Evolutionary conservation across 1,140 invertebrate species (phyloP), one percentile per base, ranked within the genome.

Genomic region (Platyscapa corneri): DNA sequence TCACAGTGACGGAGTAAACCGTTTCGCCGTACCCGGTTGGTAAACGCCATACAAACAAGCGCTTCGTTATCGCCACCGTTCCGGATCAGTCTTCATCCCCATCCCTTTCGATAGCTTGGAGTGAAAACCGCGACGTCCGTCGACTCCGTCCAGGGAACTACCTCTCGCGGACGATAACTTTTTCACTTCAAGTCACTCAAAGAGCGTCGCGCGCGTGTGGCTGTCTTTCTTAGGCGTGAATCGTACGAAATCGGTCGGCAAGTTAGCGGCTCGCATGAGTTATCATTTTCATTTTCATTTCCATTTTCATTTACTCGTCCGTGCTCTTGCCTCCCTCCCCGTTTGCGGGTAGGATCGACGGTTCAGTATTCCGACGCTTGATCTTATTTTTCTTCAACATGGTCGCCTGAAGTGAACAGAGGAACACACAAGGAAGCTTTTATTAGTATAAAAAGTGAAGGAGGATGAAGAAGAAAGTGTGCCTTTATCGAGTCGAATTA

Each of bases 341-440:
- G 92, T 95, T 95, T 91, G 95, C 94, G 89, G 96, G 95, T 89
- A 95, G 94, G 92, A 97, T 96, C 91, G 96, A 96, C 89, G 96
- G 96, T 94, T 97, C 96, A 87, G 97, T 98, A 93, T 97, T 97
- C 89, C 97, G 96, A 91, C 97, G 95, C 95, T 97, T 98, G 95
- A 98, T 97, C 95, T 98, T 98, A 95, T 95, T 98, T 96, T 98
- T 98, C 96, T 98, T 97, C 95, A 98, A 95, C 96, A 97, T 97
- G 91, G 96, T 97, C 92, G 96, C 96, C 96, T 96, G 95, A 91
- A 93, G 92, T 92, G 91, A 93, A 93, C 91, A 93, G 88, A 93
- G 90, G 85, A 86, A 86, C 80, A 86, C 34, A 86, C 53, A 86
- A 83, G 76, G 64, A 80, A 83, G 72, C 53, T 74, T 75, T 79